Evolutionary conservation across 2,797 vertebrate genomes (phyloP), one percentile per base, ranked within the genome.

Genomic region (Chaetophractus vellerosus): DNA sequence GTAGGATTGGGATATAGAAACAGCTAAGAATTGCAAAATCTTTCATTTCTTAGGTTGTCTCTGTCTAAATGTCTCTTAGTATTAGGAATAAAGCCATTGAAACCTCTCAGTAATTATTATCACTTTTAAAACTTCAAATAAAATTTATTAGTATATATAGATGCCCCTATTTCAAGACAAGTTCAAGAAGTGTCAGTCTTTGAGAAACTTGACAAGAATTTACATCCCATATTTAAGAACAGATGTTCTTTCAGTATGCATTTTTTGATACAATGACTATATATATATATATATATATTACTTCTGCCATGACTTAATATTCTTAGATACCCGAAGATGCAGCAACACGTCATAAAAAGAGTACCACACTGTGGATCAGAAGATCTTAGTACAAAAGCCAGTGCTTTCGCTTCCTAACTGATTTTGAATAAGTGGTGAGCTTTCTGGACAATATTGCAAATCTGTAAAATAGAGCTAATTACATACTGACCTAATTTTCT

Each of bases 31-130:
- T 79, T 78, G 18, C 66, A 38, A 85, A 74, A 76, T 75, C 26
- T 52, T n/a, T 89, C 33, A 11, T 59, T 88, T 76, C 38, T 72
- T 74, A 64, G 26, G 48, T 91, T 82, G 11, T 69, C 63, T 23
- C 50, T 45, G 1, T 64, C 61, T 66, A 59, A 72, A 45, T 38
- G 50, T 78, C 23, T 86, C 48, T 86, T 75, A 28, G 33, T 82
- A 68, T 41, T 79, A 93, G 61, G 41, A 57, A n/a, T 90, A 95
- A 93, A 80, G 61, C 18, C 50, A 80, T 11, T 74, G 33, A 86
- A 89, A 41, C 80, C 36, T 72, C 36, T 74, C 21, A 16, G 36
- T 76, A 52, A 68, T 74, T 93, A 38, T 50, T 89, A 41, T 23
- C 28, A 81, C 23, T 75, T 80, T 84, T 68, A 6, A 88, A 79